Conservation (phyloP, 2,888 invertebrate genomes). For the Torymus tubicola region DNA sequence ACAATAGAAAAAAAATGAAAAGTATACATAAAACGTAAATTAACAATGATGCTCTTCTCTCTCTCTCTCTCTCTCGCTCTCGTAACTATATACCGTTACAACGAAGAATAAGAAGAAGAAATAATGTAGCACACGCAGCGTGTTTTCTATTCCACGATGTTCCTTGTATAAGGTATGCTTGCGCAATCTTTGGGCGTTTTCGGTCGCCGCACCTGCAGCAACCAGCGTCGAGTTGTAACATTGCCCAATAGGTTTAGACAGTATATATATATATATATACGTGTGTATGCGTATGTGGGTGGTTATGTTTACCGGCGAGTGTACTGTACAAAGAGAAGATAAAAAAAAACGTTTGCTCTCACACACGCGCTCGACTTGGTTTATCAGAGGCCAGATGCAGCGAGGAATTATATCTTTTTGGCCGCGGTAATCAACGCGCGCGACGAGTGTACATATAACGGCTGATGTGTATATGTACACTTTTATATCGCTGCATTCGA, state of each 20-base stretch:
- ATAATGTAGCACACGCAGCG: too few species aligned
- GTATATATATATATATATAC: neutral
- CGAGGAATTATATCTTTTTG: neutral
- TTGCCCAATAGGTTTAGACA: conserved; percentile 39
- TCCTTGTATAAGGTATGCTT: neutral
- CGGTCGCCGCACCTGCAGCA: too few species aligned
- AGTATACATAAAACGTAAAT: conserved; percentile 30
- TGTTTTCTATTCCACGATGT: conserved; percentile 51
- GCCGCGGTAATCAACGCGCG: too few species aligned
- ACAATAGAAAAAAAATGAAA: conserved; percentile 19
- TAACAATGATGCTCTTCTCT: neutral
- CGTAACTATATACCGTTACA: too few species aligned
- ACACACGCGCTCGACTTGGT: neutral
- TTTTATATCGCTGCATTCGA: too few species aligned
- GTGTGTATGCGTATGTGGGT: too few species aligned
- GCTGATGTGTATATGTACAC: too few species aligned
- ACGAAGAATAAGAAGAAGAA: too few species aligned
- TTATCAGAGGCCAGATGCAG: conserved; percentile 30
- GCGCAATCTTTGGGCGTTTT: neutral
- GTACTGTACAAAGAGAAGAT: conserved; percentile 43
- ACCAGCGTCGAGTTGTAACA: neutral
- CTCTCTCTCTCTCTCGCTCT: too few species aligned
- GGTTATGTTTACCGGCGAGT: too few species aligned
- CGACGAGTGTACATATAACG: too few species aligned
- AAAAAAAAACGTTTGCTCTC: conserved; percentile 42